phyloP scores from a whole-genome alignment of 2,113 vertebrate genomes.

The Rallus limicola region DNA sequence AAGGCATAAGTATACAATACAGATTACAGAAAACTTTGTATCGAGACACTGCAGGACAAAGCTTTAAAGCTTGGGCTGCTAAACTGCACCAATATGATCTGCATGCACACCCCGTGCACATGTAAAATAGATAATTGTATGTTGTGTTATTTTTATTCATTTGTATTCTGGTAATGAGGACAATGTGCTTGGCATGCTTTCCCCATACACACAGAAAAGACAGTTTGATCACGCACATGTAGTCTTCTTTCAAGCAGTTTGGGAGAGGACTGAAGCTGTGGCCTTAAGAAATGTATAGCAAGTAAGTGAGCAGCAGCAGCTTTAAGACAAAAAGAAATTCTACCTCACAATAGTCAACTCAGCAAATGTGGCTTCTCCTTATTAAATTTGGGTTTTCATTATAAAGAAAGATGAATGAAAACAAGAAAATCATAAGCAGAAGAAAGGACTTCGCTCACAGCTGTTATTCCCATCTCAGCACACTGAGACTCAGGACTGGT shows the following conservation, averaged over 20 bases:
- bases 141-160: background rate
- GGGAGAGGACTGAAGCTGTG: background rate
- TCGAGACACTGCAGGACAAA: background rate
- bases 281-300: background rate
- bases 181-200: background rate
- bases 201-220: background rate
- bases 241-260: background rate
- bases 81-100: background rate
- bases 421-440: background rate
- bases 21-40: background rate
- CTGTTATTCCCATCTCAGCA: background rate
- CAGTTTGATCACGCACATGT: background rate
- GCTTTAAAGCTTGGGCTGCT: background rate
- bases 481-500: no score
- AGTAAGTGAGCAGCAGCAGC: background rate
- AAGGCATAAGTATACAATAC: background rate
- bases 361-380: background rate
- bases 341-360: background rate
- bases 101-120: background rate
- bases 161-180: background rate
- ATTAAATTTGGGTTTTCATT: background rate
- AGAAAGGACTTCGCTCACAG: background rate
- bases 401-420: background rate
- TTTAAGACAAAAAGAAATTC: conserved; percentile 9
- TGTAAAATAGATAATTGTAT: background rate